phyloP scores from a whole-genome alignment of 2,888 invertebrate genomes.

The Cheilosia vernalis region DNA sequence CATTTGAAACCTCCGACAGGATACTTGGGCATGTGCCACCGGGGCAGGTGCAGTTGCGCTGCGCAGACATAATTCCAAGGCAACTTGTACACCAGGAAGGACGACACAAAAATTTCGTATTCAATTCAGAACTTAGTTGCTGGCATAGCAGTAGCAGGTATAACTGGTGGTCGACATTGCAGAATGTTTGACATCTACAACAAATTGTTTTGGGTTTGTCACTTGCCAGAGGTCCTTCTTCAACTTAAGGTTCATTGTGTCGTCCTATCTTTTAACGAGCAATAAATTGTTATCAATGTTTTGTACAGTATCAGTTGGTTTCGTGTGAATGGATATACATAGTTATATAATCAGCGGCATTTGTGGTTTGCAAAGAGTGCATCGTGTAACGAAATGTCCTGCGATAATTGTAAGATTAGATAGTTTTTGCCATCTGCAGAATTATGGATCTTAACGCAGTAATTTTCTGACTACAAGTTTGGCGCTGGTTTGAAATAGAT shows the following conservation, averaged over 20 bases:
- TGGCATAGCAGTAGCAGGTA: conserved; percentile 20
- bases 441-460: neutral
- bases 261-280: conserved; percentile 59
- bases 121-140: conserved; percentile 45
- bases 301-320: conserved; percentile 18
- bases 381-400: conserved; percentile 1
- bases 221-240: conserved; percentile 24
- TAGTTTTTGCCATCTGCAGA: neutral
- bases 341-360: neutral
- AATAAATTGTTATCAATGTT: conserved; percentile 62
- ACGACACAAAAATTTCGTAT: conserved; percentile 53
- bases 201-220: conserved; percentile 67
- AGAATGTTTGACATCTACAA: conserved; percentile 68
- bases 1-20: conserved; percentile 73
- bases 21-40: conserved; percentile 75
- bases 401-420: neutral
- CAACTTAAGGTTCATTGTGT: conserved; percentile 47
- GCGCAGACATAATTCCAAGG: conserved; percentile 21
- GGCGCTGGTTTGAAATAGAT: too few relatives aligned
- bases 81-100: conserved; percentile 50
- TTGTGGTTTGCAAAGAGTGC: neutral
- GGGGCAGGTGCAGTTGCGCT: conserved; percentile 66
- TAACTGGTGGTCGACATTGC: conserved; percentile 69
- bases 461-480: neutral
- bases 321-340: neutral